Evolutionary conservation across 2,888 invertebrate genomes (phyloP).

Genomic region (Laspeyria flexula): DNA sequence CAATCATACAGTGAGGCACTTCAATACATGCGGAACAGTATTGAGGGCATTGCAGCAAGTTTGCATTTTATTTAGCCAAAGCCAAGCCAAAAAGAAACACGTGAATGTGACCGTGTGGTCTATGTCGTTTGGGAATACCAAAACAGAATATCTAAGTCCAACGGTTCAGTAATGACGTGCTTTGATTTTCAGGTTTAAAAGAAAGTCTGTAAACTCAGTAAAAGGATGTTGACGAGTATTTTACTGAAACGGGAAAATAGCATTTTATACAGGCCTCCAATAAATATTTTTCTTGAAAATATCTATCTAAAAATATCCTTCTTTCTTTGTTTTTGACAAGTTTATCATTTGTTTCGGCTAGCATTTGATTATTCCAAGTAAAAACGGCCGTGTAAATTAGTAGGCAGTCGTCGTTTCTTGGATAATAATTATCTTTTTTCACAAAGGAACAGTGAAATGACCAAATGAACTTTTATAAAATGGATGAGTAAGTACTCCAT

Average conservation of each 20-base stretch:
- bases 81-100: too few species aligned
- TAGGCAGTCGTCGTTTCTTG: not conserved
- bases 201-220: not conserved
- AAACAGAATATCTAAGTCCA: not conserved
- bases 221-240: not conserved
- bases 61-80: too few species aligned
- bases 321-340: constrained; percentile 19
- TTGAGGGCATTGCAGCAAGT: too few species aligned
- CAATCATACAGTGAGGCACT: too few species aligned
- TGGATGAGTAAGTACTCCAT: not conserved
- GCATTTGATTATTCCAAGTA: not conserved
- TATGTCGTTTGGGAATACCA: too few species aligned
- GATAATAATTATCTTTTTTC: not conserved
- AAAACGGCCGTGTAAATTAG: not conserved
- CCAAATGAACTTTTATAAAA: not conserved
- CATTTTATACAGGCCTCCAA: not conserved
- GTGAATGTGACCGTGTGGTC: too few species aligned
- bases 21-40: too few species aligned
- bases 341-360: constrained; percentile 4
- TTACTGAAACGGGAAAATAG: not conserved
- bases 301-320: constrained; percentile 10
- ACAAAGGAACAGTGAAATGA: not conserved
- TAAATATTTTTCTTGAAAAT: constrained; percentile 17
- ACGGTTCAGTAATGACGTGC: not conserved
- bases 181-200: not conserved